These are phyloP conservation scores for Xenopus borealis DNA, from an alignment of 2,113 vertebrate species.

Conservation along the genomic window DNA sequence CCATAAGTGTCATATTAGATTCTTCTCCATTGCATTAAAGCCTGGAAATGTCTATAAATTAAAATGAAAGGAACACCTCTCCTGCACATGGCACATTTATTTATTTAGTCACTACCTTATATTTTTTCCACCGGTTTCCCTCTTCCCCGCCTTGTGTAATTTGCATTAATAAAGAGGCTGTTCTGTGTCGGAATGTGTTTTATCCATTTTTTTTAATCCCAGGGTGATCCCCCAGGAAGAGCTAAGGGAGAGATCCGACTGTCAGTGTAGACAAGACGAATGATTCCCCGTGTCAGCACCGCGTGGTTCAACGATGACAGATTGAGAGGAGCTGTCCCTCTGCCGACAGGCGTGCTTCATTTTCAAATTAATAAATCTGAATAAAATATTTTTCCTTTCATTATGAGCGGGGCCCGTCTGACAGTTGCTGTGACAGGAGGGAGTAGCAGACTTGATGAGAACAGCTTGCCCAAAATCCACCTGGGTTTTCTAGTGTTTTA, in stretches of 20 bases:
- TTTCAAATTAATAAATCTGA: constrained; percentile 99
- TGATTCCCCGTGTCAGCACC: constrained; percentile 93
- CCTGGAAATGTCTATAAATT: constrained; percentile 75
- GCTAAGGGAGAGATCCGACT: constrained; percentile 95
- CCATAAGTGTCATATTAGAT: constrained; percentile 75
- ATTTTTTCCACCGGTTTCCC: constrained; percentile 52
- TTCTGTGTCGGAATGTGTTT: constrained; percentile 98
- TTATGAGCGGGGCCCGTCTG: constrained; percentile 92
- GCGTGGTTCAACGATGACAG: constrained; percentile 93
- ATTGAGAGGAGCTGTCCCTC: constrained; percentile 99
- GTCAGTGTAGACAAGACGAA: constrained; percentile 99
- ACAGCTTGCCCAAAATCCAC: constrained; percentile 96
- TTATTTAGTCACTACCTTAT: constrained; percentile 51
- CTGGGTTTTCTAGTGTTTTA: constrained; percentile 82
- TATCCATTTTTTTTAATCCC: constrained; percentile 88
- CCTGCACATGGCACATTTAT: constrained; percentile 52
- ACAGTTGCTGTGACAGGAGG: constrained; percentile 92
- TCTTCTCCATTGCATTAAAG: constrained; percentile 81
- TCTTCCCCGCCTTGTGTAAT: constrained; percentile 85
- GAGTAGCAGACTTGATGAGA: constrained; percentile 84
- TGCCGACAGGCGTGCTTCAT: constrained; percentile 98
- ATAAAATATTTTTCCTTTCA: constrained; percentile 99
- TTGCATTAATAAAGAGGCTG: constrained; percentile 99
- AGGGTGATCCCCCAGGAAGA: constrained; percentile 89
- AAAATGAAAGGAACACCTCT: constrained; percentile 83